These are phyloP conservation scores for Andricus quercusramuli DNA, from an alignment of 2,888 invertebrate species.

Conservation along the genomic window DNA sequence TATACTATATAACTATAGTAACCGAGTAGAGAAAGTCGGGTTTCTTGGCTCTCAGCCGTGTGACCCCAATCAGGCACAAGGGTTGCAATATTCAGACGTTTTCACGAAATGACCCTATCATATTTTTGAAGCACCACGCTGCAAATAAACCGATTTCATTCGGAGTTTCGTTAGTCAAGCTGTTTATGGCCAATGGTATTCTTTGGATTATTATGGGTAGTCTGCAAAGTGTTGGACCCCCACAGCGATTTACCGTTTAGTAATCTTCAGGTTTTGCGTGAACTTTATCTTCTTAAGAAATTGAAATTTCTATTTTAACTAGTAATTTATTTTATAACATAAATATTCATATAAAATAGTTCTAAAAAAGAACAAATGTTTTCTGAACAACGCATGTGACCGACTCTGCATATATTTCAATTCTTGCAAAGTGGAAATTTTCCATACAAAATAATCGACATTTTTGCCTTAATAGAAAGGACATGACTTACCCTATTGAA, in stretches of 20 bases:
- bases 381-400: no score
- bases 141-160: neutral
- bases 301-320: no score
- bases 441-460: no score
- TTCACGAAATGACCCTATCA: neutral
- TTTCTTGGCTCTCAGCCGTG: constrained; percentile 44
- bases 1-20: constrained; percentile 53
- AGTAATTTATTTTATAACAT: no score
- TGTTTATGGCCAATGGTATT: neutral
- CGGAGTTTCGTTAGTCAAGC: neutral
- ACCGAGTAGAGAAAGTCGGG: neutral
- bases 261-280: neutral
- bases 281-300: no score
- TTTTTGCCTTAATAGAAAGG: no score
- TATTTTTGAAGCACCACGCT: neutral
- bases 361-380: no score
- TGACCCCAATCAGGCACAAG: neutral
- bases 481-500: no score
- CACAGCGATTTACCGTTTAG: neutral
- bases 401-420: no score
- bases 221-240: neutral
- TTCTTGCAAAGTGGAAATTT: no score
- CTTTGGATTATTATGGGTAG: neutral
- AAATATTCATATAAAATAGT: no score
- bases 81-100: neutral